Evolutionary conservation across 2,797 vertebrate genomes (phyloP).

Genomic region (Sphenodon punctatus): DNA sequence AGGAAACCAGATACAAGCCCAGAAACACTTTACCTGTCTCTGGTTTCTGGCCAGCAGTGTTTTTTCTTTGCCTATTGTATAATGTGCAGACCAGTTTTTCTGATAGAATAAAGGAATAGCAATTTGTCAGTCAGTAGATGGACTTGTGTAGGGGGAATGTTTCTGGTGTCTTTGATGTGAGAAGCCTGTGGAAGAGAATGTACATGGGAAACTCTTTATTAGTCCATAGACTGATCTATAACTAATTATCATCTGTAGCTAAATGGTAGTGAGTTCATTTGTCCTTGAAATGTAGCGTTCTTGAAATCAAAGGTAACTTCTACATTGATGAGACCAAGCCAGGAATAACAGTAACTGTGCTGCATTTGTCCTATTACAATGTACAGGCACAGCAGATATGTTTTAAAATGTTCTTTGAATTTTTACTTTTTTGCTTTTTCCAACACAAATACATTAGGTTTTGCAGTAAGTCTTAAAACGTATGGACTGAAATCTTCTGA

Average conservation of each 20-base stretch:
- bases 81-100: conserved; percentile 11
- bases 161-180: conserved; percentile 8
- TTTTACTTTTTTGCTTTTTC: too few species aligned
- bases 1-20: conserved; percentile 1
- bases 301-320: conserved; percentile 17
- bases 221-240: neutral
- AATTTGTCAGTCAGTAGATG: conserved; percentile 16
- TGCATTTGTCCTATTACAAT: neutral
- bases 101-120: neutral
- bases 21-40: conserved; percentile 6
- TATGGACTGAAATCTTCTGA: neutral
- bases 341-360: too few species aligned
- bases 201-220: neutral
- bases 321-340: neutral
- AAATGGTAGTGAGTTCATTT: neutral
- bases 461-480: conserved; percentile 18
- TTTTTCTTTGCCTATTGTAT: neutral
- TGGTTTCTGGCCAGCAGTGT: neutral
- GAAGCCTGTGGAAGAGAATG: neutral
- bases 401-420: conserved; percentile 1
- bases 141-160: conserved; percentile 13
- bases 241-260: neutral
- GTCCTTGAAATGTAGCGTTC: conserved; percentile 6
- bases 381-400: neutral
- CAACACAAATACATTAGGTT: conserved; percentile 5